Evolutionary conservation across 2,113 vertebrate species (phyloP), one percentile per base, ranked within the genome.

Genomic region (Spheniscus mendiculus): DNA sequence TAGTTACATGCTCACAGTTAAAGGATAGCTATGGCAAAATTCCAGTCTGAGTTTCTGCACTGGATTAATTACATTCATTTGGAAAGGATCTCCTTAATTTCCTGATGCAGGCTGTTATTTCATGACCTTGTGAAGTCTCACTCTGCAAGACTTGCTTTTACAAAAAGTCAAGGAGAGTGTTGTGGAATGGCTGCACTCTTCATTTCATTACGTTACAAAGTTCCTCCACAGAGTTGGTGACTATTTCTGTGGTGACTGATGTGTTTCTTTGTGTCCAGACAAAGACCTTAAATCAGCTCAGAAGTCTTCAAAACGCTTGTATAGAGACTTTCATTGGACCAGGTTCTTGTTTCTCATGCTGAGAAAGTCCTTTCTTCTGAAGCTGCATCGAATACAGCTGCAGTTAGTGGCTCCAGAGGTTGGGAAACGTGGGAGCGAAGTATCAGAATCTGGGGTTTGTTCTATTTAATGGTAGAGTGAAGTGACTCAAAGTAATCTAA

Each of bases 51-150:
- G 26, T 78, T 94, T 93, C 89, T 95, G 80, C 44, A 69, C 34
- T 87, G 85, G 85, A 81, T 97, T 87, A 81, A 77, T 94, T 96
- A 63, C 76, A 73, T 55, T 92, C 63, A 78, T 76, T 93, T 93
- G 84, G 56, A 95, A 92, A 97, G 47, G 14, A 45, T 93, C 71
- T 77, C 59, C 29, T 85, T 72, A 36, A 50, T 85, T 94, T 93
- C 42, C 78, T 93, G 83, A 61, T 56, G 70, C 53, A 89, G 69
- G 40, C 12, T 96, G 40, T 76, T 92, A 69, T 77, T 79, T 89
- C 38, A 52, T 78, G 94, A 95, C 95, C 78, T 96, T 96, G 82
- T 88, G 38, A 87, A 93, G 38, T 30, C 38, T 85, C 36, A 47
- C 22, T 69, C 70, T 91, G 79, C 83, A 90, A 77, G 72, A 77